Percentiles rank a stretch among this genome's conserved stretches.
These are phyloP conservation scores for Meteorus sp. DNA, from an alignment of 1,140 invertebrate species.

Conservation along the genomic window DNA sequence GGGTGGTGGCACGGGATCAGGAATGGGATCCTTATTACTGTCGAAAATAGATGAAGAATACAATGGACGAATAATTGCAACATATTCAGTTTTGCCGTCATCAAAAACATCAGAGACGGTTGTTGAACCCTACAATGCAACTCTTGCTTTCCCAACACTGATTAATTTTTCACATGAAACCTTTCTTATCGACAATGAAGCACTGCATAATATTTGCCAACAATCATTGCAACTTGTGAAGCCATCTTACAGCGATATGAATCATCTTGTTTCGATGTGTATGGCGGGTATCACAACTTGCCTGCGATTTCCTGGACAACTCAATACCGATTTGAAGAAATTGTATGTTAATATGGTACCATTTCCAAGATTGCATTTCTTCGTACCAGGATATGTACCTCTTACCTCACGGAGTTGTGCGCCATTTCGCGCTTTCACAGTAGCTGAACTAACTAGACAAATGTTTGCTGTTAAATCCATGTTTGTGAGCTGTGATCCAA, in stretches of 20 bases:
- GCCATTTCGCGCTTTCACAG: constrained; percentile 66
- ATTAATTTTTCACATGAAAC: constrained; percentile 83
- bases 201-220: constrained; percentile 79
- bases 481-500: constrained; percentile 76
- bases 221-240: constrained; percentile 72
- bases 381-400: constrained; percentile 84
- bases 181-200: constrained; percentile 83
- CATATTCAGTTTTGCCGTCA: constrained; percentile 80
- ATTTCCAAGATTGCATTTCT: constrained; percentile 80
- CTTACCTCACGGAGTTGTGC: constrained; percentile 59
- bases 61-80: constrained; percentile 85
- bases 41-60: constrained; percentile 78
- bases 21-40: constrained; percentile 77
- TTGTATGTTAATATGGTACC: constrained; percentile 77
- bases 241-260: constrained; percentile 81
- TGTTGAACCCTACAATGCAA: constrained; percentile 77
- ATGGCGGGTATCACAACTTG: constrained; percentile 81
- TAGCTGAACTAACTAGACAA: constrained; percentile 74
- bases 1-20: constrained; percentile 79
- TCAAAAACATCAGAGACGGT: constrained; percentile 78
- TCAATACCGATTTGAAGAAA: constrained; percentile 81
- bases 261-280: constrained; percentile 75
- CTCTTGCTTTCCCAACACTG: constrained; percentile 76
- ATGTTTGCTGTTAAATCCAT: constrained; percentile 77
- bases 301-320: constrained; percentile 74